phyloP scores from a whole-genome alignment of 1,140 invertebrate genomes.

The Pseudomyrmex cubaensis region DNA sequence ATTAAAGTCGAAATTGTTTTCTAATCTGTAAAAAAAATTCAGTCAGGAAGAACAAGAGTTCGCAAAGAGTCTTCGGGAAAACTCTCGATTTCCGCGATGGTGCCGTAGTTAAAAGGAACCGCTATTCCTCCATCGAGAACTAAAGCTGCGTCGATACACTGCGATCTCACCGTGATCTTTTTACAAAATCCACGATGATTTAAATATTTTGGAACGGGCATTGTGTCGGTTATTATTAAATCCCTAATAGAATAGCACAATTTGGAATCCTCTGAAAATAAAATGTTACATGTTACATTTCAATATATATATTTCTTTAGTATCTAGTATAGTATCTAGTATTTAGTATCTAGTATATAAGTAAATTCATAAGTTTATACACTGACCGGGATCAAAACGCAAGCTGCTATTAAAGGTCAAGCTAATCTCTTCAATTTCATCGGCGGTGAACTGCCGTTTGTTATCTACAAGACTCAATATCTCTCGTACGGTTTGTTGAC shows the following conservation, averaged over 20 bases:
- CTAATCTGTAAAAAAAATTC: neutral
- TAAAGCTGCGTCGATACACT: constrained; percentile 97
- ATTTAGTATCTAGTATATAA: neutral
- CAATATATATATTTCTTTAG: constrained; percentile 16
- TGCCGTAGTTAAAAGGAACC: constrained; percentile 97
- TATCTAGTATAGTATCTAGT: neutral
- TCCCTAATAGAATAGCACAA: constrained; percentile 97
- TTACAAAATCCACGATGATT: constrained; percentile 89
- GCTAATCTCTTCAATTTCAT: constrained; percentile 89
- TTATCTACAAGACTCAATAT: constrained; percentile 88
- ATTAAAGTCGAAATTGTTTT: neutral
- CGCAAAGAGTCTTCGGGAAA: constrained; percentile 94
- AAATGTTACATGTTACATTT: constrained; percentile 4
- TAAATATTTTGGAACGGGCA: constrained; percentile 90
- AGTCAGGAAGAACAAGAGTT: constrained; percentile 90
- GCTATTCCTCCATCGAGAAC: constrained; percentile 99
- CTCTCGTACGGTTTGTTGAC: constrained; percentile 91
- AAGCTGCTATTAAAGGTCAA: constrained; percentile 93
- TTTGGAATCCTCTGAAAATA: constrained; percentile 88
- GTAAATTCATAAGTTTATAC: neutral
- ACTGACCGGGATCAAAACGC: constrained; percentile 91
- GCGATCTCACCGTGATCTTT: constrained; percentile 92
- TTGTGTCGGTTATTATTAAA: constrained; percentile 93
- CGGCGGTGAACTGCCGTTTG: constrained; percentile 83
- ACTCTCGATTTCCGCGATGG: constrained; percentile 93